Conservation (phyloP, 2,797 vertebrate species). For the Sebastes matsubarae region DNA sequence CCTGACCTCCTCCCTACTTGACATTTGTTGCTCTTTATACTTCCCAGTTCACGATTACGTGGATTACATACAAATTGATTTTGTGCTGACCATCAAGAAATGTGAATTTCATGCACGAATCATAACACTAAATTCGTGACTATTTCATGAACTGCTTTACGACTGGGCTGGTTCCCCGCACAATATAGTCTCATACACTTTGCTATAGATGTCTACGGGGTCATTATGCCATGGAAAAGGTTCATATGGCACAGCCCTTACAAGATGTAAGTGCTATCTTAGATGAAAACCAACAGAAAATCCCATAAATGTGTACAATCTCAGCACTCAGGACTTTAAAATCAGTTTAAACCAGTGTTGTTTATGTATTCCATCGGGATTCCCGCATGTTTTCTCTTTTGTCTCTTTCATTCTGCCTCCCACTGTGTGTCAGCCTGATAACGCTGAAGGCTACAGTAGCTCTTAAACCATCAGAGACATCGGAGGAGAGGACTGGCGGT, state of each 20-base stretch:
- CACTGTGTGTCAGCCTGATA: constrained; percentile 43
- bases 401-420: constrained; percentile 41
- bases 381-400: constrained; percentile 19
- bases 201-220: not conserved
- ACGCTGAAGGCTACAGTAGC: constrained; percentile 65
- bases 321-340: not conserved
- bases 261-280: not conserved
- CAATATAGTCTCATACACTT: not conserved
- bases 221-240: not conserved
- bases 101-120: no score
- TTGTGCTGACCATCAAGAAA: no score
- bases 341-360: not conserved
- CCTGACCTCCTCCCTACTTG: no score
- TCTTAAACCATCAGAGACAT: constrained; percentile 70
- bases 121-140: no score
- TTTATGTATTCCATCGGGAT: constrained; percentile 16
- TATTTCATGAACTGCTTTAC: no score
- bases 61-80: no score
- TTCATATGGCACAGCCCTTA: not conserved
- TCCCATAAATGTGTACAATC: constrained; percentile 6
- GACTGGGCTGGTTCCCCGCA: not conserved
- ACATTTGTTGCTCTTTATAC: accelerated
- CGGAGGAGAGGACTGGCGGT: constrained; percentile 57
- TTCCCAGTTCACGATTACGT: no score
- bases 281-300: not conserved